A percentile compares a stretch with the other conserved stretches of the same genome.
These are phyloP conservation scores for Rhopalosiphum nymphaeae DNA, from an alignment of 2,888 invertebrate species.

Conservation along the genomic window DNA sequence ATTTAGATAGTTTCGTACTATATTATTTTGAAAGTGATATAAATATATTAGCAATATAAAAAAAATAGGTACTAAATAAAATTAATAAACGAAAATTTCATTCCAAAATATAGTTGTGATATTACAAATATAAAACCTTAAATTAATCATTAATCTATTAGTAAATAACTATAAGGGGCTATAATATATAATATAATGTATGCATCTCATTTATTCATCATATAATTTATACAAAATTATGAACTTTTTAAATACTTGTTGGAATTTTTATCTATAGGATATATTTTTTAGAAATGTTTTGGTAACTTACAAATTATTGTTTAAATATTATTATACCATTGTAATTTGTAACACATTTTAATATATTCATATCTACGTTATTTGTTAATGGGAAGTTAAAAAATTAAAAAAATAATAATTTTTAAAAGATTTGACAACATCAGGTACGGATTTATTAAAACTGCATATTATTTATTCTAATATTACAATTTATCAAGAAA, in stretches of 20 bases:
- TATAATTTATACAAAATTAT: background rate
- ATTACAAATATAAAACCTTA: too few relatives aligned
- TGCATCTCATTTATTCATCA: background rate
- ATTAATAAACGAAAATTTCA: too few relatives aligned
- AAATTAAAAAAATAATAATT: background rate
- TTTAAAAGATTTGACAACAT: background rate
- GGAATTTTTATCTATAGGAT: background rate
- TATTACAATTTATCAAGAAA: background rate
- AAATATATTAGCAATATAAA: background rate
- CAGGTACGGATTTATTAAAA: background rate
- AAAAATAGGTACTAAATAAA: too few relatives aligned
- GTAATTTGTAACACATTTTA: background rate
- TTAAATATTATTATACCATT: background rate
- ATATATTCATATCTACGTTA: background rate
- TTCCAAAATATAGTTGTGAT: too few relatives aligned
- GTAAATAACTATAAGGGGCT: too few relatives aligned
- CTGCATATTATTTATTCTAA: background rate
- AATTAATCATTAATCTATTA: too few relatives aligned
- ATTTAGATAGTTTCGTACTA: too few relatives aligned
- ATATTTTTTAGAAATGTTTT: background rate
- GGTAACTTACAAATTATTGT: background rate
- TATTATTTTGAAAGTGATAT: too few relatives aligned
- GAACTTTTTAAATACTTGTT: background rate
- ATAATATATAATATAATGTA: background rate
- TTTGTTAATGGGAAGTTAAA: background rate